A percentile compares a stretch with the other conserved stretches of the same genome.
phyloP scores from a whole-genome alignment of 2,888 invertebrate species.

The Coelogynopora nodosa region DNA sequence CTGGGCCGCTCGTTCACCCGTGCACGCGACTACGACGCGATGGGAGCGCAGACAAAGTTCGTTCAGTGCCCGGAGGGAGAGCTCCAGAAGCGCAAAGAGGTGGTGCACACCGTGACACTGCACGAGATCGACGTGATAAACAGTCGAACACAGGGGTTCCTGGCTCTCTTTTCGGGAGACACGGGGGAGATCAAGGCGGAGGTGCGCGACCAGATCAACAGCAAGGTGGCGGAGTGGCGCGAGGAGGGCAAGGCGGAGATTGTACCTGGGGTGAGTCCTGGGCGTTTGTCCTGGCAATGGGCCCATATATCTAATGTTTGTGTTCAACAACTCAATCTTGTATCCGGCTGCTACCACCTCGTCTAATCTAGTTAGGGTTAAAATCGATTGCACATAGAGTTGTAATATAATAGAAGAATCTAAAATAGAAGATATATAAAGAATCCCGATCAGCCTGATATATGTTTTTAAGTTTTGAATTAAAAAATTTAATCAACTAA shows the following conservation, averaged over 20 bases:
- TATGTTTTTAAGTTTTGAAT: too few species aligned
- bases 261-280: slow-evolving; percentile 76
- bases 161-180: slow-evolving; percentile 88
- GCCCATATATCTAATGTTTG: too few species aligned
- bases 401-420: too few species aligned
- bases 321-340: too few species aligned
- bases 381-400: too few species aligned
- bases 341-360: too few species aligned
- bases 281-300: too few species aligned
- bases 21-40: slow-evolving; percentile 94
- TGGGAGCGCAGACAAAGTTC: slow-evolving; percentile 74
- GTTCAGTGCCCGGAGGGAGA: slow-evolving; percentile 98
- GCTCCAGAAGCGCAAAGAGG: slow-evolving; percentile 92
- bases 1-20: slow-evolving; percentile 90
- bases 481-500: too few species aligned
- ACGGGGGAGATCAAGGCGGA: slow-evolving; percentile 97
- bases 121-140: slow-evolving; percentile 99
- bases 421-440: too few species aligned
- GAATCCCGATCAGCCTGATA: too few species aligned
- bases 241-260: slow-evolving; percentile 99
- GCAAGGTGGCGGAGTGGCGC: slow-evolving; percentile 94
- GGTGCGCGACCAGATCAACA: slow-evolving; percentile 93
- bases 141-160: slow-evolving; percentile 90
- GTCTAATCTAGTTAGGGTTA: too few species aligned
- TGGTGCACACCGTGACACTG: slow-evolving; percentile 91